These are phyloP conservation scores for Eucidaris tribuloides DNA, from an alignment of 35 echinoderm and acorn worm species.

Conservation along the genomic window DNA sequence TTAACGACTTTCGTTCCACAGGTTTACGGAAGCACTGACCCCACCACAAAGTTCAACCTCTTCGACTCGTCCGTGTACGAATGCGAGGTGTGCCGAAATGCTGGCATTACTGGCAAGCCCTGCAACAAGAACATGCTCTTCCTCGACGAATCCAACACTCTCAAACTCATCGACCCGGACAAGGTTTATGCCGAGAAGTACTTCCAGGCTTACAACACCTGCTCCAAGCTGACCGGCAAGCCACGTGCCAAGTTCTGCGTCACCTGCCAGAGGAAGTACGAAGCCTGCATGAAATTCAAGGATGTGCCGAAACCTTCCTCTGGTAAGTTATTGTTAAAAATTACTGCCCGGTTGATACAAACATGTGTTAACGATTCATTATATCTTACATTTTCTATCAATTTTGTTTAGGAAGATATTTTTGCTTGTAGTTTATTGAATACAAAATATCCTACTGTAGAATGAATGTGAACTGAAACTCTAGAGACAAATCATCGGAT, in stretches of 20 bases:
- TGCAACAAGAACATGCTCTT: conserved; percentile 70
- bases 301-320: conserved; percentile 16
- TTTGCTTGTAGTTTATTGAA: no score
- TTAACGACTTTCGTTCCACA: not conserved
- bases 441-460: no score
- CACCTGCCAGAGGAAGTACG: conserved; percentile 8
- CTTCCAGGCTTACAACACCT: conserved; percentile 42
- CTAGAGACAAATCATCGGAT: no score
- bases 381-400: no score
- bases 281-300: conserved; percentile 67
- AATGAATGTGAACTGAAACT: no score
- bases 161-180: conserved; percentile 32
- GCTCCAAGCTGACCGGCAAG: conserved; percentile 49
- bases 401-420: no score
- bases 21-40: conserved; percentile 36
- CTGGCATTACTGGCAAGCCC: not conserved
- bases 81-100: not conserved
- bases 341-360: no score
- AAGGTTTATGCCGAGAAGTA: conserved; percentile 43
- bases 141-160: conserved; percentile 57
- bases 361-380: not conserved
- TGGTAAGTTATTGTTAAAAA: conserved; percentile 22
- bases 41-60: conserved; percentile 31
- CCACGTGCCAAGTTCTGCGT: conserved; percentile 83
- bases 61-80: conserved; percentile 73